Conservation (phyloP, 2,113 vertebrate genomes). For the Corydoras sp. region DNA sequence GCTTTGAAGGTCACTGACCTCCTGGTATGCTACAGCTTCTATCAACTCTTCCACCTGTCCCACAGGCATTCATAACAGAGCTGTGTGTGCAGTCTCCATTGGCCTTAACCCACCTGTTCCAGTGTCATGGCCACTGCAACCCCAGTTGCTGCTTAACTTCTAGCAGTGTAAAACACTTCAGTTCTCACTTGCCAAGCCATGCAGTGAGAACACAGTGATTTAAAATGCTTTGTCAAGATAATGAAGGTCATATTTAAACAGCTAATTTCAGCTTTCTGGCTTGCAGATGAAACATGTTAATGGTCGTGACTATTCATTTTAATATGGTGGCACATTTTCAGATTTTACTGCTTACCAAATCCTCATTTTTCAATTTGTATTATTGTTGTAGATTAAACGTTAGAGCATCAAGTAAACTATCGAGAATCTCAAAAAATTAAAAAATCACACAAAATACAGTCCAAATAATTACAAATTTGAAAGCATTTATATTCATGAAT, state of each 20-base stretch:
- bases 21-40: constrained; percentile 21
- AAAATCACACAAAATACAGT: no score
- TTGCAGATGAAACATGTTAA: background rate
- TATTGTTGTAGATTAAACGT: no score
- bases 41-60: constrained; percentile 49
- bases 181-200: constrained; percentile 18
- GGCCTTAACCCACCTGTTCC: constrained; percentile 39
- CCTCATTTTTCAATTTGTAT: no score
- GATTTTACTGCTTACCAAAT: no score
- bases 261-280: background rate
- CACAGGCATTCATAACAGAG: constrained; percentile 37
- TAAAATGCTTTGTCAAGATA: constrained; percentile 18
- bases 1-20: constrained; percentile 3
- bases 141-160: constrained; percentile 38
- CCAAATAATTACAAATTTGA: no score
- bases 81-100: constrained; percentile 28
- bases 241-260: constrained; percentile 9
- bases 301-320: background rate
- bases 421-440: no score
- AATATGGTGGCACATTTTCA: no score
- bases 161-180: constrained; percentile 13
- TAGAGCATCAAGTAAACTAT: no score
- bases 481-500: no score
- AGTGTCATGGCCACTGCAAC: constrained; percentile 25
- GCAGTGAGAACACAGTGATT: constrained; percentile 38